Conservation (phyloP, 2,797 vertebrate species). For the Trichosurus vulpecula region DNA sequence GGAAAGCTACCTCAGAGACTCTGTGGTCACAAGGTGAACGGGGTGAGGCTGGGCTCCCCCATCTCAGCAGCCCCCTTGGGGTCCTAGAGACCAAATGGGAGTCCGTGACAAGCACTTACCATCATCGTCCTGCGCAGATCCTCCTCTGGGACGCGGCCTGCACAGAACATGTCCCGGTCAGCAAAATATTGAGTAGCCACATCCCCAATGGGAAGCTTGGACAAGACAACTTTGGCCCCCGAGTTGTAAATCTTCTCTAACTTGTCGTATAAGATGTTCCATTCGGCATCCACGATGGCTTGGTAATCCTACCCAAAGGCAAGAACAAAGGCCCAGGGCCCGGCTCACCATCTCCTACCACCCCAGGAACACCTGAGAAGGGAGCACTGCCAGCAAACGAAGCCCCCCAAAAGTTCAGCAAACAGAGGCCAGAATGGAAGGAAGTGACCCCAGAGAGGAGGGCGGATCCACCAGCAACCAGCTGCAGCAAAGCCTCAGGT, state of each 20-base stretch:
- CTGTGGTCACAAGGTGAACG: background rate
- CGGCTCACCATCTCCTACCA: too few species aligned
- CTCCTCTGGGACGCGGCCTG: constrained; percentile 95
- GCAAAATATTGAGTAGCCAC: constrained; percentile 98
- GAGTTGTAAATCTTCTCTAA: constrained; percentile 95
- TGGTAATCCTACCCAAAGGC: constrained; percentile 92
- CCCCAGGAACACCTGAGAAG: too few species aligned
- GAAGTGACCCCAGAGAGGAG: background rate
- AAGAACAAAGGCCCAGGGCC: background rate
- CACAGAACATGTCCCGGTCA: constrained; percentile 97
- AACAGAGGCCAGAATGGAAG: constrained; percentile 5
- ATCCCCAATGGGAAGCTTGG: constrained; percentile 96
- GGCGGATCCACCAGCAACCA: background rate
- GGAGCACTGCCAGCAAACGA: too few species aligned
- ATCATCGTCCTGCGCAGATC: constrained; percentile 99
- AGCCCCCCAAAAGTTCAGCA: too few species aligned
- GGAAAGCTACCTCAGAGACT: background rate
- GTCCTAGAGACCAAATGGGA: too few species aligned
- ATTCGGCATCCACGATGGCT: constrained; percentile 97
- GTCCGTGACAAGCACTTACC: constrained; percentile 83
- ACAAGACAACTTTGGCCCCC: constrained; percentile 95
- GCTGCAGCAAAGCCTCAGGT: background rate
- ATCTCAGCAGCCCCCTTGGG: background rate
- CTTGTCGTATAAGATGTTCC: constrained; percentile 98
- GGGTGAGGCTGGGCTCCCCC: background rate